Base-by-base conservation (phyloP, 1,140 invertebrate genomes). In the Bombus confusus region DNA sequence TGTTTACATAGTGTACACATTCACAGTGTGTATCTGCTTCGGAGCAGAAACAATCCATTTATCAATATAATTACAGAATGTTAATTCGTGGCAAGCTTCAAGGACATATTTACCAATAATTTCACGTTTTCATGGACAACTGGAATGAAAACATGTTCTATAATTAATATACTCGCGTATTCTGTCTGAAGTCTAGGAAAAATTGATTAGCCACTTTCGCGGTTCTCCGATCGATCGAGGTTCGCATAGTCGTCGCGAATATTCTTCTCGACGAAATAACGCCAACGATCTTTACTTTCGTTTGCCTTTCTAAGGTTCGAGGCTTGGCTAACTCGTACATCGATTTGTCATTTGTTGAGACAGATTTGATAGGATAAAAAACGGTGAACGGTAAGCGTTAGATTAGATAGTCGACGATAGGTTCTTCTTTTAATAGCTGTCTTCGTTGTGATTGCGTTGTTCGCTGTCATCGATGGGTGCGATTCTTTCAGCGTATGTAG, bases 51-150 rank as follows among this genome's bases (percentile, higher is more conserved):
- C 37, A 15, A 39, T 34, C 8, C n/a, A 22, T 68, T 9, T 10
- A 37, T 62, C 28, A 31, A 12, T 28, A 31, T 39, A 15, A 66
- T 66, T 68, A 68, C n/a, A 22, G 8, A 9, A 57, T 28, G 31
- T 75, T 12, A 37, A 81, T 62, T 74, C 37, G 80, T 74, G 69
- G 59, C 37, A 73, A 81, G 52, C 69, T 43, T 74, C 52, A 10
- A n/a, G 22, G 25, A 41, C 18, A 5, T 74, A 47, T 72, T 72
- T 72, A 31, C 28, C 15, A 72, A 72, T 72, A 80, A 72, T 52
- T 57, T 28, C 3, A 31, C 10, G 25, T 5, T 5, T n/a, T 8
- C 12, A 9, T n/a, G 64, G 5, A 28, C 28, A 15, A 31, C 1
- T 43, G 12, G 2, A 31, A 28, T 5, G 28, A 37, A 68, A 34